These are phyloP conservation scores for Hylaeus anthracinus DNA, from an alignment of 1,140 invertebrate species.

Conservation along the genomic window DNA sequence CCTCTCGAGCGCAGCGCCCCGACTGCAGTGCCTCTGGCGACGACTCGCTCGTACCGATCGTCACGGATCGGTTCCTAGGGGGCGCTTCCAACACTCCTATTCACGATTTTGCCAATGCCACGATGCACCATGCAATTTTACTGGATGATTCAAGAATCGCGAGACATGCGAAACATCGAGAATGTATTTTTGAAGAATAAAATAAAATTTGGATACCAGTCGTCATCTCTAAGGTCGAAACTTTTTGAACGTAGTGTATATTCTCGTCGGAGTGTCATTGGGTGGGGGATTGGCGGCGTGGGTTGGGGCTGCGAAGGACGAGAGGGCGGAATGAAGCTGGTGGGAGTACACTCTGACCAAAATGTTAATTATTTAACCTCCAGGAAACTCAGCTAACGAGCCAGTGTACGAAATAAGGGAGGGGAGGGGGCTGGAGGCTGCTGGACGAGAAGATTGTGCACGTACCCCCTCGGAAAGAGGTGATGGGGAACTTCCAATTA, in stretches of 20 bases:
- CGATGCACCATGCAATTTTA: no score
- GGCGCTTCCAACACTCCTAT: no score
- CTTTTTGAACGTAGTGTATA: slow-evolving; percentile 10
- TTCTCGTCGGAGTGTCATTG: slow-evolving; percentile 33
- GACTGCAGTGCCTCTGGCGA: no score
- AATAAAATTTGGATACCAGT: no score
- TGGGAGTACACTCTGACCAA: slow-evolving; percentile 72
- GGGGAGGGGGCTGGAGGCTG: not conserved
- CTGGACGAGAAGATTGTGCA: slow-evolving; percentile 37
- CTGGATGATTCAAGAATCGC: no score
- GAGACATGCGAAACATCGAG: no score
- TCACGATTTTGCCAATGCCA: no score
- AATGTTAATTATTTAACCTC: slow-evolving; percentile 79
- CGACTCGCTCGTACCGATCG: no score
- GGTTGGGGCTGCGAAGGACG: slow-evolving; percentile 27
- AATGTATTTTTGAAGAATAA: no score
- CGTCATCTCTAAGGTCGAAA: not conserved
- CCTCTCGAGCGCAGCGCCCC: no score
- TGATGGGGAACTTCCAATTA: slow-evolving; percentile 40
- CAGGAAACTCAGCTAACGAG: slow-evolving; percentile 73
- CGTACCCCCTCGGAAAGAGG: slow-evolving; percentile 19
- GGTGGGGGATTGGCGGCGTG: slow-evolving; percentile 42
- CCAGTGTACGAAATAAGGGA: slow-evolving; percentile 63
- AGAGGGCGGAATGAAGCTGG: slow-evolving; percentile 27
- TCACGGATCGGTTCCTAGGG: no score